phyloP scores from a whole-genome alignment of 2,797 vertebrate species.

The Bovichtus diacanthus region DNA sequence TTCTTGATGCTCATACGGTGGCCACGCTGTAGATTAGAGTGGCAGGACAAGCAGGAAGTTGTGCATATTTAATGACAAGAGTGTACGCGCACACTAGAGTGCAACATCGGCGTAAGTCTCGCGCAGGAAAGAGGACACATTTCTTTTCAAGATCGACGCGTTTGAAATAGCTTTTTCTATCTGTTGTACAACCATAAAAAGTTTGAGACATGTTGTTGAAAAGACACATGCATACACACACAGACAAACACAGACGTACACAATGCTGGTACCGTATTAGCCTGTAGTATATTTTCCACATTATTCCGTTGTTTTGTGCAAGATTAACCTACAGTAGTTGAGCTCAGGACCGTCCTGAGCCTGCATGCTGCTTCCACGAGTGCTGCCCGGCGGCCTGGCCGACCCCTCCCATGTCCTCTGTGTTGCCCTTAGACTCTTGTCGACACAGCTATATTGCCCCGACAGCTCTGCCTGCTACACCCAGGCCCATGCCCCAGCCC shows the following conservation, averaged over 20 bases:
- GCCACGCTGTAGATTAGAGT: slow-evolving; percentile 53
- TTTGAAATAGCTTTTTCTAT: slow-evolving; percentile 2
- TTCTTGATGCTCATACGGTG: slow-evolving; percentile 66
- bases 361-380: slow-evolving; percentile 18
- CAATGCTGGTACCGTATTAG: neutral
- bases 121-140: slow-evolving; percentile 17
- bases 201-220: neutral
- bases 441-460: slow-evolving; percentile 74
- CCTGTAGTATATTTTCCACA: neutral
- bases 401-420: slow-evolving; percentile 73
- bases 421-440: slow-evolving; percentile 77
- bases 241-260: neutral
- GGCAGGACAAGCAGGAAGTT: slow-evolving; percentile 56
- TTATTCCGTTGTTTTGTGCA: neutral
- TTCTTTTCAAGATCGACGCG: slow-evolving; percentile 8
- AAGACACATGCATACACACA: neutral
- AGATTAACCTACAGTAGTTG: neutral
- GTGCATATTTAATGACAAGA: slow-evolving; percentile 71
- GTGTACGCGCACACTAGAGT: slow-evolving; percentile 48
- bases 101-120: slow-evolving; percentile 9
- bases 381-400: slow-evolving; percentile 46
- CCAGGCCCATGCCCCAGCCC: slow-evolving; percentile 67
- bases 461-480: slow-evolving; percentile 74
- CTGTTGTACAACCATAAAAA: neutral
- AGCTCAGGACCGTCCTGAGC: slow-evolving; percentile 22